Conservation (phyloP, 2,888 invertebrate species). For the Xestia c-nigrum region DNA sequence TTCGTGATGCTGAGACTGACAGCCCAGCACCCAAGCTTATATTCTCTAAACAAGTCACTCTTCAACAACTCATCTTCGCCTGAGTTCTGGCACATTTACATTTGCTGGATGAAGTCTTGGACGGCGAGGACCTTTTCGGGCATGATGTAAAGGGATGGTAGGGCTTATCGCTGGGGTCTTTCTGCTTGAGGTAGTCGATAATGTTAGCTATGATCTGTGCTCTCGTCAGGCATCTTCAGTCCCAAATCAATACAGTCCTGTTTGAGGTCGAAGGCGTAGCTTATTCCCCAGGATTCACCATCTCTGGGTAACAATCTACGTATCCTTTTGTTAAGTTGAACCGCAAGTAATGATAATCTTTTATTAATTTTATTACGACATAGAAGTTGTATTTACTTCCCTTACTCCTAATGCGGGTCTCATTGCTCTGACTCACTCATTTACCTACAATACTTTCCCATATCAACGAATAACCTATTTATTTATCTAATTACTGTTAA, state of each 20-base stretch:
- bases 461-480: neutral
- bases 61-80: slow-evolving; percentile 64
- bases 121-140: slow-evolving; percentile 78
- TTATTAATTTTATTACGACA: neutral
- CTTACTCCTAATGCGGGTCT: neutral
- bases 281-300: slow-evolving; percentile 80
- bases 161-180: slow-evolving; percentile 56
- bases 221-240: slow-evolving; percentile 78
- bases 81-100: slow-evolving; percentile 80
- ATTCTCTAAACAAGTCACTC: too few species aligned
- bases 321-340: slow-evolving; percentile 81
- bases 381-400: neutral
- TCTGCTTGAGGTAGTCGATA: slow-evolving; percentile 80
- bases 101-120: slow-evolving; percentile 77
- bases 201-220: slow-evolving; percentile 74
- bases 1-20: too few species aligned
- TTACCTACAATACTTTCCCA: too few species aligned
- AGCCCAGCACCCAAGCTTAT: too few species aligned
- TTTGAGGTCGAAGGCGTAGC: slow-evolving; percentile 82
- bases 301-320: slow-evolving; percentile 74
- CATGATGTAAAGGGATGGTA: slow-evolving; percentile 83
- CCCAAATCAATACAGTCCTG: slow-evolving; percentile 73
- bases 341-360: slow-evolving; percentile 67
- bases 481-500: neutral
- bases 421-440: neutral